Conservation (phyloP, 35 echinoderm and acorn worm species). For the Holothuria glaberrima region DNA sequence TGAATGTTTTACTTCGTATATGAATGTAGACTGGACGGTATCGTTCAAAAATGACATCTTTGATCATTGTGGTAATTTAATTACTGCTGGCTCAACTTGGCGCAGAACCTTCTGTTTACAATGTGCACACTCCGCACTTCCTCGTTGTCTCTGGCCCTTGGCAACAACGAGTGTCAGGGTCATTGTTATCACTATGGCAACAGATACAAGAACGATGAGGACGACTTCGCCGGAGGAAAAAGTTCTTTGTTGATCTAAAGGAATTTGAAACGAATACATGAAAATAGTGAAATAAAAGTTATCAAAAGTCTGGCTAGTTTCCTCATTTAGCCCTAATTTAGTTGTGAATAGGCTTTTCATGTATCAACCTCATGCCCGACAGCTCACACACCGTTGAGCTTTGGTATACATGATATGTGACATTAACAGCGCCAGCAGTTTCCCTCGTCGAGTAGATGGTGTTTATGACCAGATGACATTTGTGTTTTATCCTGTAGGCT, state of each 20-base stretch:
- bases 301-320: background rate
- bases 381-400: background rate
- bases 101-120: background rate
- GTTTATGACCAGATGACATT: too few relatives aligned
- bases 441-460: too few relatives aligned
- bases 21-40: too few relatives aligned
- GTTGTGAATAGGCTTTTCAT: background rate
- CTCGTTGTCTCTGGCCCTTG: background rate
- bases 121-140: background rate
- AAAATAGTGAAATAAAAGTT: background rate
- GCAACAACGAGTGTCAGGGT: background rate
- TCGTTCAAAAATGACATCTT: too few relatives aligned
- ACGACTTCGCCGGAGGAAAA: background rate
- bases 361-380: background rate
- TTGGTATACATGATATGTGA: too few relatives aligned
- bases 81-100: background rate
- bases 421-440: too few relatives aligned
- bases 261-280: background rate
- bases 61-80: background rate
- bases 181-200: background rate
- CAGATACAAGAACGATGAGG: background rate
- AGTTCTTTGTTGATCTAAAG: background rate
- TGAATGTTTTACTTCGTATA: too few relatives aligned
- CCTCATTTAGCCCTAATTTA: too few relatives aligned
- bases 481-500: too few relatives aligned